Conservation (phyloP, 2,888 invertebrate genomes). For the Agapetus fuscipes region DNA sequence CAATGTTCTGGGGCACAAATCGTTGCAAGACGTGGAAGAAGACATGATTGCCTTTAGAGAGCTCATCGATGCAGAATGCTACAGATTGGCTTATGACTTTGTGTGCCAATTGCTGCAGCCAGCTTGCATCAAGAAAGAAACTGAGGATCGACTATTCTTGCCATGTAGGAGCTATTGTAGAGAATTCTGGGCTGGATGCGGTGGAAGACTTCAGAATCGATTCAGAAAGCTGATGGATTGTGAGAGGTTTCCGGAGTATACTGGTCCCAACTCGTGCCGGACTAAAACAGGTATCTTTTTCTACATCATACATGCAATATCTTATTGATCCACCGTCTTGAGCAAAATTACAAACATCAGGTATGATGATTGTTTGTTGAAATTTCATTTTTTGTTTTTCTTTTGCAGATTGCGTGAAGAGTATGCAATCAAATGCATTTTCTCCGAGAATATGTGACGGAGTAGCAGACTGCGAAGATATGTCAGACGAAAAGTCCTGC, state of each 20-base stretch:
- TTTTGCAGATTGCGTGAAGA: conserved; percentile 69
- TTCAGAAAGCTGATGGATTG: conserved; percentile 69
- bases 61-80: conserved; percentile 86
- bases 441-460: conserved; percentile 79
- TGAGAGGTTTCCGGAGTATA: conserved; percentile 68
- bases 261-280: conserved; percentile 61
- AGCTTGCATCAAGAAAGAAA: conserved; percentile 45
- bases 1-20: conserved; percentile 62
- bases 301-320: too few relatives aligned
- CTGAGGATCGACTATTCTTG: conserved; percentile 48
- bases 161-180: conserved; percentile 80
- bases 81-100: conserved; percentile 79
- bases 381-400: too few relatives aligned
- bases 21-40: conserved; percentile 53
- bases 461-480: conserved; percentile 74
- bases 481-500: conserved; percentile 72
- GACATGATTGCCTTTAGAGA: conserved; percentile 77
- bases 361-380: too few relatives aligned
- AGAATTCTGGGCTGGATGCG: conserved; percentile 76
- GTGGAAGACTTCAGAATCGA: conserved; percentile 59
- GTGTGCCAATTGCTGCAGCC: conserved; percentile 82
- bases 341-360: too few relatives aligned
- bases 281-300: conserved; percentile 57
- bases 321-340: too few relatives aligned
- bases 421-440: conserved; percentile 63